A percentile compares a stretch with the other conserved stretches of the same genome.
Conservation (phyloP, 2,888 invertebrate genomes). For the Tromatobia lineatoria region DNA sequence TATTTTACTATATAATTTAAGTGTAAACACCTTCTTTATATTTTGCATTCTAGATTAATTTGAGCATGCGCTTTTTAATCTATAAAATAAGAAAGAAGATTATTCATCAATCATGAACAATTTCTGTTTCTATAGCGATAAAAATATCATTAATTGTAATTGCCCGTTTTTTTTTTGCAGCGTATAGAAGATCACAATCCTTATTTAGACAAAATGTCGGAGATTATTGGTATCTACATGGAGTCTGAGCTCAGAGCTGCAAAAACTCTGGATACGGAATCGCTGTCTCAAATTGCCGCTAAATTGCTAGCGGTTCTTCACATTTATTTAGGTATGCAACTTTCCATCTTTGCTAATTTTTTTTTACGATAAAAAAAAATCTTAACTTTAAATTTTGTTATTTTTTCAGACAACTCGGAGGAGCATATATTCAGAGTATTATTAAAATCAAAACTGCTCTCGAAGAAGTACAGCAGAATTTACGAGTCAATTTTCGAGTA, state of each 20-base stretch:
- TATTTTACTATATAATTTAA: too few species aligned
- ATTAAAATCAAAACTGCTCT: constrained; percentile 76
- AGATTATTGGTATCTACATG: constrained; percentile 83
- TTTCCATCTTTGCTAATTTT: not conserved
- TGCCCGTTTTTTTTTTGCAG: constrained; percentile 71
- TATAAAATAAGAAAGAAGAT: too few species aligned
- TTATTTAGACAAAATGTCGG: constrained; percentile 84
- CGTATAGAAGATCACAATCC: constrained; percentile 78
- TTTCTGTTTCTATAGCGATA: too few species aligned
- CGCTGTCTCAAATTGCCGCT: constrained; percentile 73
- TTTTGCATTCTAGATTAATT: too few species aligned
- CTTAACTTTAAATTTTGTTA: not conserved
- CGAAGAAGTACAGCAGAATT: constrained; percentile 77
- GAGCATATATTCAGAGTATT: constrained; percentile 81
- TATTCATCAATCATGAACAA: too few species aligned
- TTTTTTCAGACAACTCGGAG: constrained; percentile 79
- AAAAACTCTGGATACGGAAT: constrained; percentile 67
- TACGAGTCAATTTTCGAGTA: constrained; percentile 79
- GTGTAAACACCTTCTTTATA: too few species aligned
- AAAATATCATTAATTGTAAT: too few species aligned
- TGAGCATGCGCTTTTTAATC: too few species aligned
- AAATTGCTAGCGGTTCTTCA: constrained; percentile 78
- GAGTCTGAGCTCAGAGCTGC: constrained; percentile 83
- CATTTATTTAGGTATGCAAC: constrained; percentile 79
- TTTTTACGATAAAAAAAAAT: not conserved